A percentile compares a stretch with the other conserved stretches of the same genome.
phyloP scores from a whole-genome alignment of 2,888 invertebrate genomes.

The Callinectes sapidus region DNA sequence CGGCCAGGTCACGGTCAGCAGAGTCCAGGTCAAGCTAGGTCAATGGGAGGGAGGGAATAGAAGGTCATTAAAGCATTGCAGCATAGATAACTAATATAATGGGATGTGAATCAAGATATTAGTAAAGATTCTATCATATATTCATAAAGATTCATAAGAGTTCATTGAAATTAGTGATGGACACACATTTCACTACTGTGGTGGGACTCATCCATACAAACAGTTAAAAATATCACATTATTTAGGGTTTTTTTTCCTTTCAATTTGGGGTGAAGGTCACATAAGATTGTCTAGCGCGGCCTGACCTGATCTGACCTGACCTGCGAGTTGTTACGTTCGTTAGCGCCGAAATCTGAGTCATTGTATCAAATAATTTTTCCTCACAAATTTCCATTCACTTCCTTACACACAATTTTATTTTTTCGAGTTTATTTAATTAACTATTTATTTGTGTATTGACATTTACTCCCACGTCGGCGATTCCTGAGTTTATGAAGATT shows the following conservation, averaged over 20 bases:
- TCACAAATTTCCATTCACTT: not conserved
- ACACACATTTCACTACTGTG: not conserved
- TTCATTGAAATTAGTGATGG: not conserved
- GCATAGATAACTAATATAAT: not conserved
- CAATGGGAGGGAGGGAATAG: not conserved
- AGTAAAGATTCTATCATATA: not conserved
- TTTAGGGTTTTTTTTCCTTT: not conserved
- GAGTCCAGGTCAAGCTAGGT: conserved; percentile 3
- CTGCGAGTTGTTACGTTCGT: not conserved
- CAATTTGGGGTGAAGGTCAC: not conserved
- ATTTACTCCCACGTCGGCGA: conserved; percentile 33
- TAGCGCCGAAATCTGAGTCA: not conserved
- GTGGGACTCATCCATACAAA: not conserved
- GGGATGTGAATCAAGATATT: not conserved
- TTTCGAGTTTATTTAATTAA: conserved; percentile 25
- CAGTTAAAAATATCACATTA: not conserved
- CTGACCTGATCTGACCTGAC: not conserved
- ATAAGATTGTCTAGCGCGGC: not conserved
- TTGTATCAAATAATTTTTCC: conserved; percentile 1
- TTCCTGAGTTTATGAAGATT: conserved; percentile 39
- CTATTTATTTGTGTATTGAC: conserved; percentile 12
- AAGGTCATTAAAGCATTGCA: not conserved
- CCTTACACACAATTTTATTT: conserved; percentile 4
- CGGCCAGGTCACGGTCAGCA: conserved; percentile 4
- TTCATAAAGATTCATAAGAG: not conserved